A percentile compares a stretch with the other conserved stretches of the same genome.
Evolutionary conservation across 2,113 vertebrate genomes (phyloP).

Genomic region (Rhabdornis inornatus): DNA sequence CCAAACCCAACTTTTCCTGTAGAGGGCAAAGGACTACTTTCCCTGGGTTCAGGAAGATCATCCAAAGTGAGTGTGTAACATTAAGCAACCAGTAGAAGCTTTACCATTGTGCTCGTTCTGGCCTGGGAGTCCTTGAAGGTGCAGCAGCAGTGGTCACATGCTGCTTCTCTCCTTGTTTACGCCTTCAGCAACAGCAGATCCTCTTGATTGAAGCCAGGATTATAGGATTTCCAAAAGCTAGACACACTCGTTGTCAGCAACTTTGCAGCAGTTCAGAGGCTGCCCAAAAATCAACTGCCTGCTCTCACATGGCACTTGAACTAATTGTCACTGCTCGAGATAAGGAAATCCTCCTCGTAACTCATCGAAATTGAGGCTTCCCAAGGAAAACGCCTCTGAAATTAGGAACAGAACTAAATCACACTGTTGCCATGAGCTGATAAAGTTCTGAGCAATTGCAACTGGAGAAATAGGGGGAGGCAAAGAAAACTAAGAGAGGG

Average conservation of each 20-base stretch:
- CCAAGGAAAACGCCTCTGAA: background rate
- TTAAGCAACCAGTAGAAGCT: background rate
- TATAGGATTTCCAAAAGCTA: conserved; percentile 63
- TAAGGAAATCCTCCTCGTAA: conserved; percentile 32
- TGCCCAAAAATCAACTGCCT: conserved; percentile 36
- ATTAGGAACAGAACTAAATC: conserved; percentile 34
- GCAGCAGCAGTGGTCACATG: conserved; percentile 16
- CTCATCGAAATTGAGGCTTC: background rate
- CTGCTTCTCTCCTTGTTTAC: conserved; percentile 46
- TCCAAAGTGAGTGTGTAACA: background rate
- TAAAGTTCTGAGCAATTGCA: background rate
- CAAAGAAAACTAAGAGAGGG: background rate
- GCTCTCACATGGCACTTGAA: conserved; percentile 26
- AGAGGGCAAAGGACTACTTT: background rate
- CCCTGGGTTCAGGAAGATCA: background rate
- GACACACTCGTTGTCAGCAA: conserved; percentile 33
- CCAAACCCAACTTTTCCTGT: background rate
- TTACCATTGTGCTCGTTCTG: background rate
- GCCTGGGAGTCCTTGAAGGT: background rate
- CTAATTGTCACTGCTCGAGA: background rate
- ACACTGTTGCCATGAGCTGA: background rate
- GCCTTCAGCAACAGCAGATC: conserved; percentile 57
- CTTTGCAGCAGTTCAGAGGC: conserved; percentile 41
- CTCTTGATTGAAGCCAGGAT: conserved; percentile 59
- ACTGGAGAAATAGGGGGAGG: background rate